Conservation (phyloP, 2,113 vertebrate genomes). For the Euleptes europaea region DNA sequence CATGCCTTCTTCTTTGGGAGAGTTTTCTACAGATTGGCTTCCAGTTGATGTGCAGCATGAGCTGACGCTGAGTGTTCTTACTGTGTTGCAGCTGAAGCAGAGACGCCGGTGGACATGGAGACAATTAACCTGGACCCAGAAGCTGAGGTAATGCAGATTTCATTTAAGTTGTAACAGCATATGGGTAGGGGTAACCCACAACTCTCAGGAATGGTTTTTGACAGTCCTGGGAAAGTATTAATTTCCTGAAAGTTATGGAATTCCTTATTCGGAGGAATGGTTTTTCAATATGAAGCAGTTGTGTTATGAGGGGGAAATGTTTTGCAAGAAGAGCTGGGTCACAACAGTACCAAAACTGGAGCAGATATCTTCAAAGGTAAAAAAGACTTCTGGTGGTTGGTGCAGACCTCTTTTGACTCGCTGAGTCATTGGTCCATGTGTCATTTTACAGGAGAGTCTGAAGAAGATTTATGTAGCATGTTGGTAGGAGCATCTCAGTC, state of each 20-base stretch:
- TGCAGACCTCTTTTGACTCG: neutral
- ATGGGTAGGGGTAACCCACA: neutral
- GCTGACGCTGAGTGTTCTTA: neutral
- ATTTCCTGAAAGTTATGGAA: neutral
- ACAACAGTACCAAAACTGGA: neutral
- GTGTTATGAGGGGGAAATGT: neutral
- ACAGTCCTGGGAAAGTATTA: neutral
- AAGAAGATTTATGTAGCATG: neutral
- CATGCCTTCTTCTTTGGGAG: neutral
- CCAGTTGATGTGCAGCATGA: neutral
- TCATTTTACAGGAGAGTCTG: neutral
- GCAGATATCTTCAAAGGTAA: neutral
- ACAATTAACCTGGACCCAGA: slow-evolving; percentile 93
- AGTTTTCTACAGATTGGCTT: neutral
- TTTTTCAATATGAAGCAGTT: neutral
- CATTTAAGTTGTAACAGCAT: neutral
- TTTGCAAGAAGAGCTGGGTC: neutral
- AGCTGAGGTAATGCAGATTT: slow-evolving; percentile 84
- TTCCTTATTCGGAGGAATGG: neutral
- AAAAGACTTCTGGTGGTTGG: neutral
- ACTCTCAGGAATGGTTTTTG: neutral
- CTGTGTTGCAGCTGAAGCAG: slow-evolving; percentile 81
- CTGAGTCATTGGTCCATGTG: neutral
- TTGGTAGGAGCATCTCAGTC: neutral
- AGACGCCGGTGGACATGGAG: slow-evolving; percentile 96